These are phyloP conservation scores for Borostomias antarcticus DNA, from an alignment of 2,797 vertebrate genomes.

Conservation along the genomic window DNA sequence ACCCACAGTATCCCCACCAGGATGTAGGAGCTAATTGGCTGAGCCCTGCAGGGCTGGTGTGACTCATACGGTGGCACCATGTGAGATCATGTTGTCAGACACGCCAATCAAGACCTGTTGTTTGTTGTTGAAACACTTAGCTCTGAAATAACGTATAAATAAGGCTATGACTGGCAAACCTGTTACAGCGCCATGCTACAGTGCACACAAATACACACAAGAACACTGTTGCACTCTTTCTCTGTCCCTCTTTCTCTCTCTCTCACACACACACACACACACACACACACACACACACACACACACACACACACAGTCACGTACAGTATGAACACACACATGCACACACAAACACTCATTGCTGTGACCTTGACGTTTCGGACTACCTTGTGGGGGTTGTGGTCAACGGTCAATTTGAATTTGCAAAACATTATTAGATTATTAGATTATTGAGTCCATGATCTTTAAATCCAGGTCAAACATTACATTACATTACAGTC, in stretches of 20 bases:
- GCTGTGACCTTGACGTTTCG: neutral
- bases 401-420: neutral
- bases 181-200: neutral
- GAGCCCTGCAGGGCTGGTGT: constrained; percentile 29
- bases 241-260: neutral
- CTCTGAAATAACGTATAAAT: constrained; percentile 42
- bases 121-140: constrained; percentile 56
- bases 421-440: neutral
- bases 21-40: constrained; percentile 10
- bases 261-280: neutral
- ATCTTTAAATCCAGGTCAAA: constrained; percentile 8
- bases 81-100: constrained; percentile 48
- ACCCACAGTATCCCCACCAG: constrained; percentile 18
- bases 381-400: neutral
- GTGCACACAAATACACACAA: neutral
- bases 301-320: neutral
- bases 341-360: neutral
- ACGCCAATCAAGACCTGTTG: constrained; percentile 46
- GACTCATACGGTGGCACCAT: constrained; percentile 61
- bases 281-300: neutral
- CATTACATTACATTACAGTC: too few relatives aligned
- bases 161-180: constrained; percentile 10
- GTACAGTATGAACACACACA: neutral
- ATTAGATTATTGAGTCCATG: neutral
- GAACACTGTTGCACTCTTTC: too few relatives aligned